Conservation (phyloP, 1,140 invertebrate genomes). For the Araneus ventricosus region DNA sequence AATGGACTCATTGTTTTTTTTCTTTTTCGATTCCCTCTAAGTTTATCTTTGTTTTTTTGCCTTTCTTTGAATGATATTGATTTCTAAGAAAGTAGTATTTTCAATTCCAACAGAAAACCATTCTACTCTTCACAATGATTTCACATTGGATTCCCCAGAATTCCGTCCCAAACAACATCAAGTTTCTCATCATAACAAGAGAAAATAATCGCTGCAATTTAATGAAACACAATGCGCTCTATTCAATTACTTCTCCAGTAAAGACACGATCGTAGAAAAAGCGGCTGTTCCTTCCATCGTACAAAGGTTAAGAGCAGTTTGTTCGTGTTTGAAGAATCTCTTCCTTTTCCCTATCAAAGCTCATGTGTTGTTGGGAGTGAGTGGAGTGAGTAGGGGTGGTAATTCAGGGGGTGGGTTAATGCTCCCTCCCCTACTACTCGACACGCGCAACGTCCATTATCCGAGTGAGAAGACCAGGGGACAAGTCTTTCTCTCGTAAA, state of each 20-base stretch:
- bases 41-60: no score
- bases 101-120: no score
- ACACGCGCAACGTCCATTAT: conserved; percentile 45
- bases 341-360: background rate
- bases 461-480: background rate
- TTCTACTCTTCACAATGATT: no score
- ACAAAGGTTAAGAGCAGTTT: background rate
- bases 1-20: no score
- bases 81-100: no score
- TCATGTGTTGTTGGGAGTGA: background rate
- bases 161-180: no score
- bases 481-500: conserved; percentile 1
- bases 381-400: background rate
- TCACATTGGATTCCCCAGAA: no score
- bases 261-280: background rate
- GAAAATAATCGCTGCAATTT: background rate
- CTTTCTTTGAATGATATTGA: no score
- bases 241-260: background rate
- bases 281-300: background rate
- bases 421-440: background rate
- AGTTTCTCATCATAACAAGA: background rate
- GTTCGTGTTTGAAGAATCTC: background rate
- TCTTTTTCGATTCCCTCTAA: no score
- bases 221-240: background rate
- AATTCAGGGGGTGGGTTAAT: background rate